Base-by-base conservation (phyloP, 2,888 invertebrate genomes). In the Eilema sororculum region DNA sequence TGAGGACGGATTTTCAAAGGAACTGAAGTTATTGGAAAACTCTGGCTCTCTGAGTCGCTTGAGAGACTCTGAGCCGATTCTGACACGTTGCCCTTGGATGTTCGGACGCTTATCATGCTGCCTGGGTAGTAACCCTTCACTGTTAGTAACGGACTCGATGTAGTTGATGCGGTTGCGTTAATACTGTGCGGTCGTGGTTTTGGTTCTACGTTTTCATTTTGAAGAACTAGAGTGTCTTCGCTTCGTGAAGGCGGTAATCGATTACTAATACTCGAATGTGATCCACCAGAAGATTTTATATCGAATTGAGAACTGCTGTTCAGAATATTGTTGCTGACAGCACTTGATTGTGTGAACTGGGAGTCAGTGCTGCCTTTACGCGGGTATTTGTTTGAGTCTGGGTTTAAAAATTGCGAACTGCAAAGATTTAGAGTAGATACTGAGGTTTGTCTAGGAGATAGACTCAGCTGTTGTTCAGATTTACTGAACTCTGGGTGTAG, bases 211-310 rank as follows among this genome's bases (percentile, higher is more conserved):
- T 85, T 93, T 75, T 94, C 92, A 72, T 92, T 92, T 80, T 95
- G 91, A 0, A 93, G 84, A 0, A 96, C 95, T 9, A 98, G 90
- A 0, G 97, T 97, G 83, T 98, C 98, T 86, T 98, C 98, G 75
- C 98, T 98, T 65, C 97, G 96, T 0, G 98, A 98, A 0, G 98
- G 97, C 6, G 97, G 97, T 65, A 98, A 90, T 46, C 97, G 95
- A 78, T 68, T 93, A 82, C 75, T 90, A 78, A 90, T 93, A 87
- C 90, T 95, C 75, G 85, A 91, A 85, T 93, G 93, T 63, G 95
- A 93, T 65, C 89, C 91, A 10, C 64, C 66, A 0, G 90, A 85
- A 0, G 93, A 93, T 68, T 94, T 93, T 20, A 93, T 91, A 72
- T 94, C 94, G 65, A 94, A 94, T 70, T 95, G 95, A 0, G 94